These are phyloP conservation scores for Staurois parvus DNA, from an alignment of 2,797 vertebrate species.

Conservation along the genomic window DNA sequence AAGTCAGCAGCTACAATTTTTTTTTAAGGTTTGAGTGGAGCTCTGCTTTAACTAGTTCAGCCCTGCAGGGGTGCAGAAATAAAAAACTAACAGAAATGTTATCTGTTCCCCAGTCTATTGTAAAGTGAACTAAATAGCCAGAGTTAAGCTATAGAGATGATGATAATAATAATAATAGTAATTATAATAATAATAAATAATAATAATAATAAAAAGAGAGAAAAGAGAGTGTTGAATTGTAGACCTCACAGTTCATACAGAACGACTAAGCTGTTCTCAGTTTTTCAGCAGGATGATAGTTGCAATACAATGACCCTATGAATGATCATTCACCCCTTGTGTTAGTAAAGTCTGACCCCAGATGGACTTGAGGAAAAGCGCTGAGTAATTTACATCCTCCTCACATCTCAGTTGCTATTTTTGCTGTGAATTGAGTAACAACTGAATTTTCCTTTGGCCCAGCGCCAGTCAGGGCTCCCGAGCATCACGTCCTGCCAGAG, in stretches of 20 bases:
- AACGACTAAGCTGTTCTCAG: neutral
- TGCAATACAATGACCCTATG: neutral
- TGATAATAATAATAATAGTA: neutral
- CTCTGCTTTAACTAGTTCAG: no score
- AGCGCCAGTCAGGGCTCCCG: neutral
- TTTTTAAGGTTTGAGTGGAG: no score
- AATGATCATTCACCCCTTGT: neutral
- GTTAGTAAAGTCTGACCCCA: slow-evolving; percentile 4
- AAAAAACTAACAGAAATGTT: no score
- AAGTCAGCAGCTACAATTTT: no score
- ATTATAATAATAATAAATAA: no score
- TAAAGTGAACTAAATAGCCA: no score
- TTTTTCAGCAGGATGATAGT: no score
- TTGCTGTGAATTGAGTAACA: slow-evolving; percentile 2
- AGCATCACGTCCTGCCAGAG: slow-evolving; percentile 1
- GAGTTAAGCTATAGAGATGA: no score
- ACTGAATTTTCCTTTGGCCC: slow-evolving; percentile 12
- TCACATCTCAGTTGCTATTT: slow-evolving; percentile 1
- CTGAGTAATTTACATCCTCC: slow-evolving; percentile 21
- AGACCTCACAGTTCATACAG: neutral
- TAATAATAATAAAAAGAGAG: no score
- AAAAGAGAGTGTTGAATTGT: neutral
- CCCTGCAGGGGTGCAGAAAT: no score
- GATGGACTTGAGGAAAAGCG: neutral
- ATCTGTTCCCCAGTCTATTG: no score